Base-by-base conservation (phyloP, 30 jellyfish, hydroid and myxozoan species). In the Phacellophora camtschatica region DNA sequence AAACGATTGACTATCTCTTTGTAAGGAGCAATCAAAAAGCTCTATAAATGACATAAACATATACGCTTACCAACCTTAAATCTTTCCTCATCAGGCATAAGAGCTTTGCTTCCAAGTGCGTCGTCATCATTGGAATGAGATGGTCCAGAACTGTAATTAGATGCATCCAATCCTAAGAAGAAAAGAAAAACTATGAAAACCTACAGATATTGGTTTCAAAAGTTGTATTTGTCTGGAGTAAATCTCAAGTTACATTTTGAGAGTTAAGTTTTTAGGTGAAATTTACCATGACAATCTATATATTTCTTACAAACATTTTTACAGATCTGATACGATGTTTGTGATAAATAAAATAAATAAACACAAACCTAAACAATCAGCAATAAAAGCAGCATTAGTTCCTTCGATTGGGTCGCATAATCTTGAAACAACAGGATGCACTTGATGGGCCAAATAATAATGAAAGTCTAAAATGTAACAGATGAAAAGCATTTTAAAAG, bases 381-480 rank as follows among this genome's bases (percentile, higher is more conserved):
- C 97, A 53, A 94, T 94, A 29, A 74, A 54, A 29, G 95, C 94
- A 7, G 99, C 63, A 36, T 74, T 90, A 5, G 96, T 82, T 8
- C 97, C 99, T 43, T 94, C 99, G 55, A 94, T 94, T 15, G 97
- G 99, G 63, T 94, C 97, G 48, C 97, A 80, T 70, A 94, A 31
- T 19, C 99, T 88, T n/a, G 99, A 73, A n/a, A 94, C 94, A 49
- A 94, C 97, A 2, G 99, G 99, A 50, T 86, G 97, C 29, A 94
- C 73, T 75, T 94, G 99, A 53, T 79, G 58, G 33, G 97, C 96
- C 54, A 86, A 66, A 64, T 94, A 94, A 53, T 94, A 94, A 27
- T 94, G 78, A 12, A 57, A 32, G 70, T 94, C 99, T 94, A 12
- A 6, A 2, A 46, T 46, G 61, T n/a, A n/a, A n/a, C n/a, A n/a